phyloP scores from a whole-genome alignment of 2,113 vertebrate species.

The Antigone vipio region DNA sequence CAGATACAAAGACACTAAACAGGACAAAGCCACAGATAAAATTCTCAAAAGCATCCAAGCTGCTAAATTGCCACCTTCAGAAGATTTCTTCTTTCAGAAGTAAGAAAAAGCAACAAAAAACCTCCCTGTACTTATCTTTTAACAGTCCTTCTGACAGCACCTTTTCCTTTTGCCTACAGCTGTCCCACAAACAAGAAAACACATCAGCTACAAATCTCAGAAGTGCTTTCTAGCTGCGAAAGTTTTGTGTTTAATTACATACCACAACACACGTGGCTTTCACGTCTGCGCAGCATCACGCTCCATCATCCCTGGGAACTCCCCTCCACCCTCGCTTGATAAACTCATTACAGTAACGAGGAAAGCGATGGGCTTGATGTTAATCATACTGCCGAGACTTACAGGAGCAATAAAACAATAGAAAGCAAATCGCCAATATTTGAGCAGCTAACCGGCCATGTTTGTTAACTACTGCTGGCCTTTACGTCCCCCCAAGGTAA shows the following conservation, averaged over 20 bases:
- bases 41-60: background rate
- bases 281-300: accelerated
- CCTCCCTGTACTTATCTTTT: accelerated
- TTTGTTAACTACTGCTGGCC: background rate
- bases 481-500: background rate
- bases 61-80: background rate
- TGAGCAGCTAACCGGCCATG: background rate
- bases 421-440: background rate
- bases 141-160: background rate
- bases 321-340: background rate
- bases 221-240: background rate
- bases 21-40: background rate
- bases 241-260: background rate
- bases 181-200: background rate
- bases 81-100: background rate
- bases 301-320: background rate
- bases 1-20: accelerated
- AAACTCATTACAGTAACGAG: background rate
- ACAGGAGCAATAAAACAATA: background rate
- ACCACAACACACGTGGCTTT: background rate
- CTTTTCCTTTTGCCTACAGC: background rate
- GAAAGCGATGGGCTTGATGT: background rate
- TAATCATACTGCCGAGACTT: background rate
- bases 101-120: too few species aligned
- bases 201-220: background rate